A percentile compares a stretch with the other conserved stretches of the same genome.
Conservation (phyloP, 2,888 invertebrate genomes). For the Sesia apiformis region DNA sequence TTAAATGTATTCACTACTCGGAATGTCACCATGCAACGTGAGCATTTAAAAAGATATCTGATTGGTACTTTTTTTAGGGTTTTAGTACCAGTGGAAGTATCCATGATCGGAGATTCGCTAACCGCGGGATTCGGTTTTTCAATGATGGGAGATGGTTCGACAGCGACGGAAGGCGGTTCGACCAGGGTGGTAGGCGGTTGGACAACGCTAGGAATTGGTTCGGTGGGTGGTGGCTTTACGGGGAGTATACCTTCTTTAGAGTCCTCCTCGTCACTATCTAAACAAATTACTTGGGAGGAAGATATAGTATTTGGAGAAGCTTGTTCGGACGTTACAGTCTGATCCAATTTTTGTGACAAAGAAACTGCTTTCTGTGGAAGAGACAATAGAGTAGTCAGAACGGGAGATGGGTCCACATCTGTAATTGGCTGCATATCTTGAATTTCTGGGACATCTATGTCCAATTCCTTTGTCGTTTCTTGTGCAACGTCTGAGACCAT, state of each 20-base stretch:
- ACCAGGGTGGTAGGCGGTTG: too few relatives aligned
- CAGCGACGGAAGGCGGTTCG: too few relatives aligned
- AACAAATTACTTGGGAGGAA: constrained; percentile 24
- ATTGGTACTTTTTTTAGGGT: constrained; percentile 4
- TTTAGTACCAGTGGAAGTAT: too few relatives aligned
- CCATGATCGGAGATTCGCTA: too few relatives aligned
- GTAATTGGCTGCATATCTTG: background rate
- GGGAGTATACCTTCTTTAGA: constrained; percentile 17
- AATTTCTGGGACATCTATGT: background rate
- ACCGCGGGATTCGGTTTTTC: too few relatives aligned
- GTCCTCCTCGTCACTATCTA: constrained; percentile 60
- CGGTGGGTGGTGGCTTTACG: constrained; percentile 16
- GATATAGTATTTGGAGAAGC: background rate
- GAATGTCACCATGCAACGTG: constrained; percentile 22
- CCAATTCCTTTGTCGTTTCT: background rate
- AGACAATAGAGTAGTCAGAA: background rate
- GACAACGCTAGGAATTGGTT: too few relatives aligned
- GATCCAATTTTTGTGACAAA: background rate
- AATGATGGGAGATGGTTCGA: too few relatives aligned
- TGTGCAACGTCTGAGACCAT: constrained; percentile 4
- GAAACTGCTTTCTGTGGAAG: background rate
- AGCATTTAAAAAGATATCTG: constrained; percentile 28
- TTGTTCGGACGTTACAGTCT: background rate
- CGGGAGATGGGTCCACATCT: background rate
- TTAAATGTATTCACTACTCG: constrained; percentile 26